phyloP scores from a whole-genome alignment of 2,888 invertebrate species.

The Peribatodes rhomboidaria region DNA sequence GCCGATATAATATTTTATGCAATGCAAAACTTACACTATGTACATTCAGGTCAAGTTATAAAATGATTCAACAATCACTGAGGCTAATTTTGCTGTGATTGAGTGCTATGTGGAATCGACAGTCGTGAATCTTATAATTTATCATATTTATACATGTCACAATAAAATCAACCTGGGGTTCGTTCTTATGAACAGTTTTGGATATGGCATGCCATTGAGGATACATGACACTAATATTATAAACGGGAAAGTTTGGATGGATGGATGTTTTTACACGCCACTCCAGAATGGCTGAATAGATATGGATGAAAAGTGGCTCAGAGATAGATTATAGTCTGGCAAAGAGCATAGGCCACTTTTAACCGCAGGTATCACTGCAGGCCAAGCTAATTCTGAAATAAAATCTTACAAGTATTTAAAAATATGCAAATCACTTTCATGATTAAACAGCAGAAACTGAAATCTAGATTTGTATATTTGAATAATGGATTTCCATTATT shows the following conservation, averaged over 20 bases:
- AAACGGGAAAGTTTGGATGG: background rate
- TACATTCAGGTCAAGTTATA: slow-evolving; percentile 48
- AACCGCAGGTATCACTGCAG: too few species aligned
- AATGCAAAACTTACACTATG: slow-evolving; percentile 68
- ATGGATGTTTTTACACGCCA: too few species aligned
- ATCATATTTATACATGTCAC: background rate
- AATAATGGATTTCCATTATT: too few species aligned
- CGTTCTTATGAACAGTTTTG: background rate
- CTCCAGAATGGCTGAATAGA: too few species aligned
- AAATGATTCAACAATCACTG: slow-evolving; percentile 1
- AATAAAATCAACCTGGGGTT: slow-evolving; percentile 4
- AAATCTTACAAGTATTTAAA: too few species aligned
- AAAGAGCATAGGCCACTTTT: too few species aligned
- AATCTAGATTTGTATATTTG: too few species aligned
- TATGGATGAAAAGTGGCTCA: too few species aligned
- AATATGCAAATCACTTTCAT: too few species aligned
- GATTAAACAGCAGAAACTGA: too few species aligned
- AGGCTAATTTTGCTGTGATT: slow-evolving; percentile 8
- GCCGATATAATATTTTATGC: slow-evolving; percentile 58
- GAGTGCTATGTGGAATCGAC: background rate
- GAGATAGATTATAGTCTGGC: too few species aligned
- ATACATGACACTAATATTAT: background rate
- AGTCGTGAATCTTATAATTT: background rate
- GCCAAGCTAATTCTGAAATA: too few species aligned
- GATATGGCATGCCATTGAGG: background rate